Conservation (phyloP, 1,140 invertebrate species). For the Triops longicaudatus region DNA sequence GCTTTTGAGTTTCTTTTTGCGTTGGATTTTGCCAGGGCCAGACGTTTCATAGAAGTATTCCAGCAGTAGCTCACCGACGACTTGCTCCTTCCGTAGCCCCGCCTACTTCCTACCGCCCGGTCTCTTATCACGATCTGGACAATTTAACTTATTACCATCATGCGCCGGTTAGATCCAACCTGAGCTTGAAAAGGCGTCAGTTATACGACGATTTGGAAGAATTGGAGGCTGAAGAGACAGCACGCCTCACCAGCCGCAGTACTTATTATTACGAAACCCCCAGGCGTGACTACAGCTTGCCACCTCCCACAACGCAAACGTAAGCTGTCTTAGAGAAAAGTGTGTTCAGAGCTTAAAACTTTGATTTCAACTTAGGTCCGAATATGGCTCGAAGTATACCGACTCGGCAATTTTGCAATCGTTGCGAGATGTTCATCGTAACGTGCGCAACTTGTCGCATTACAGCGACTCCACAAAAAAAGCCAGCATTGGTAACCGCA, state of each 20-base stretch:
- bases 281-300: background rate
- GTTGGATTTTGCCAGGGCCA: constrained; percentile 17
- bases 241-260: background rate
- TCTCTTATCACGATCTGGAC: constrained; percentile 18
- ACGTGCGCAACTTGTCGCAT: constrained; percentile 22
- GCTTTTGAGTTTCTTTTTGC: background rate
- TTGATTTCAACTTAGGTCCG: background rate
- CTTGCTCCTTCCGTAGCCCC: constrained; percentile 15
- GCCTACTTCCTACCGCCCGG: constrained; percentile 10
- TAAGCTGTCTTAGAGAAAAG: background rate
- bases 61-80: constrained; percentile 19
- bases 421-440: constrained; percentile 22
- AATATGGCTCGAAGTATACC: constrained; percentile 14
- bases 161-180: background rate
- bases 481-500: constrained; percentile 16
- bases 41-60: constrained; percentile 24
- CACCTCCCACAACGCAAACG: background rate
- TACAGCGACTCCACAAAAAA: constrained; percentile 21
- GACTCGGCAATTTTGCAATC: constrained; percentile 21
- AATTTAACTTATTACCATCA: background rate
- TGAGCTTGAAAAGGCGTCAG: background rate
- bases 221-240: constrained; percentile 2
- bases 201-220: constrained; percentile 12
- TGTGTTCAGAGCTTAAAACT: background rate
- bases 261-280: constrained; percentile 1